Percentiles rank a stretch among this genome's conserved stretches.
Evolutionary conservation across 2,888 invertebrate genomes (phyloP).

Genomic region (Ecliptopera silaceata): DNA sequence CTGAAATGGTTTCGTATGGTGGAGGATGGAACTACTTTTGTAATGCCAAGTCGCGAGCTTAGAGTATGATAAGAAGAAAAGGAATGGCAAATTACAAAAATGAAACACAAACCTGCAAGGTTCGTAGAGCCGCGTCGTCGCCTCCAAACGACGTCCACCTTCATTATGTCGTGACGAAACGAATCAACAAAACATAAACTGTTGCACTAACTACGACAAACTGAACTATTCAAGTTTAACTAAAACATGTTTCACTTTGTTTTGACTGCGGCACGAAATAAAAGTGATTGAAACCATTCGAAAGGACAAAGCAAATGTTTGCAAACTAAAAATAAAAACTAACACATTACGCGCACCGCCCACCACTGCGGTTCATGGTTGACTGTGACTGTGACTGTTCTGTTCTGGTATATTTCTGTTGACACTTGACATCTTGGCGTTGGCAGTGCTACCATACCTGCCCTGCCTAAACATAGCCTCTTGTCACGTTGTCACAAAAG

Average conservation of each 20-base stretch:
- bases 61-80: no score
- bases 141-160: constrained; percentile 65
- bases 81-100: constrained; percentile 20
- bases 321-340: constrained; percentile 56
- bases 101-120: constrained; percentile 67
- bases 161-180: constrained; percentile 74
- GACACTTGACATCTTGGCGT: no score
- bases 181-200: constrained; percentile 57
- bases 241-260: constrained; percentile 51
- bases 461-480: no score
- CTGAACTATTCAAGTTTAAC: constrained; percentile 40
- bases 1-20: no score
- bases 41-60: constrained; percentile 3
- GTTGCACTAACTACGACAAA: constrained; percentile 43
- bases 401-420: no score
- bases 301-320: constrained; percentile 53
- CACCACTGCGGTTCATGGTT: constrained; percentile 48
- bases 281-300: constrained; percentile 54
- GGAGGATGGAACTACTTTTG: no score
- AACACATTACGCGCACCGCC: constrained; percentile 49
- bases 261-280: constrained; percentile 36
- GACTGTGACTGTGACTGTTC: constrained; percentile 29
- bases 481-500: no score
- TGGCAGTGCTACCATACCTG: no score
- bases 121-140: constrained; percentile 66